Base-by-base conservation (phyloP, 2,888 invertebrate genomes). In the Nycteola revayana region DNA sequence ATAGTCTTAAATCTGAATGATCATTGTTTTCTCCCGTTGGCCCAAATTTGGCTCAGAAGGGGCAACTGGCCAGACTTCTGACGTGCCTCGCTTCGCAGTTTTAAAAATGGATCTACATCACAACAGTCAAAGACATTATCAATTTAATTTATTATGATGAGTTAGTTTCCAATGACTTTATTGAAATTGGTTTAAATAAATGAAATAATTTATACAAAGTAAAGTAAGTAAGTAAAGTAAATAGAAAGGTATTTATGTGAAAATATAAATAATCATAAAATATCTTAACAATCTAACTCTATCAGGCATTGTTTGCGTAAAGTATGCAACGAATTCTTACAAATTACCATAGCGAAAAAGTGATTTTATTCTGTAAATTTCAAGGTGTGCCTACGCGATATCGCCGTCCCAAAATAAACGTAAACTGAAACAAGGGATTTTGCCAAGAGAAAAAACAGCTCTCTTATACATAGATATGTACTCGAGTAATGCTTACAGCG, bases 361-460 rank as follows among this genome's bases (percentile, higher is more conserved):
- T 32, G 23, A 35, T 48, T 42, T 41, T 46, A 47, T 47, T 57
- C 60, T 48, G 45, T 57, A 43, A 50, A 67, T 59, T 42, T 34
- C 51, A 57, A 60, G 56, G 60, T 68, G 64, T 68, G 61, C 68
- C n/a, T n/a, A n/a, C n/a, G 64, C 60, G 60, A 63, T 70, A 65
- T 65, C 61, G 32, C 34, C 32, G 52, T 71, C 70, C 62, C 35
- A 48, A 76, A 80, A 80, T 79, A 80, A 72, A 67, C 60, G 39
- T n/a, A 49, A 71, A 70, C 57, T 68, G 68, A 75, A 76, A 71
- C 74, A 67, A 72, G 75, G 61, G 59, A 55, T 72, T 69, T 71
- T 80, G 80, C 80, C 80, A 80, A 80, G 78, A 80, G 73, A 77
- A 76, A 70, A 66, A 51, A 58, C 60, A 53, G 42, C 45, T 36